phyloP scores from a whole-genome alignment of 2,888 invertebrate genomes.

The Coelogynopora nodosa region DNA sequence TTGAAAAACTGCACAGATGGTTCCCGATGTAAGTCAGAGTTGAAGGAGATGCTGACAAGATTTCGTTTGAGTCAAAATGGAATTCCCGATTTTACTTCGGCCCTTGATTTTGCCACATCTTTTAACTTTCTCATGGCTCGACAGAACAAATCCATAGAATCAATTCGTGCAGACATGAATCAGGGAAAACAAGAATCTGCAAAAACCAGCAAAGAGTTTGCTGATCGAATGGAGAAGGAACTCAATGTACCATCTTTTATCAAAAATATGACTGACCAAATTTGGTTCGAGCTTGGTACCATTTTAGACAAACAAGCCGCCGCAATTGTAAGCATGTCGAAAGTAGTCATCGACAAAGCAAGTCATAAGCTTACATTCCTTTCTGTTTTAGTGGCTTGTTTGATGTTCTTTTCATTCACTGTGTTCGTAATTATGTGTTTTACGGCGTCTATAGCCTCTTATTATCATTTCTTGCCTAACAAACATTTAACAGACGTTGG shows the following conservation, averaged over 20 bases:
- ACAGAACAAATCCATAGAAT: neutral
- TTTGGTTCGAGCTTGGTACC: neutral
- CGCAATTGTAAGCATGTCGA: neutral
- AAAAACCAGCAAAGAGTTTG: neutral
- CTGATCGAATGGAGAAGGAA: neutral
- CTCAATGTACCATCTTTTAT: neutral
- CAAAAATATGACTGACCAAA: neutral
- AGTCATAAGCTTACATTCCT: neutral
- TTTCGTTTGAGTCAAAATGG: neutral
- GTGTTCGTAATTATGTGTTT: neutral
- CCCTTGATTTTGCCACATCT: constrained; percentile 6
- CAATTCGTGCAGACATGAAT: neutral
- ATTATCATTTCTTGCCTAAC: neutral
- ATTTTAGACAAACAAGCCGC: neutral
- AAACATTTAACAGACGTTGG: neutral
- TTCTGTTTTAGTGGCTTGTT: neutral
- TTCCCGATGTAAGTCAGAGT: neutral
- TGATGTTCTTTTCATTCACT: neutral
- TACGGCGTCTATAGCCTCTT: neutral
- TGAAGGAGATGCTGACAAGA: neutral
- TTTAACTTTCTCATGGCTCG: neutral
- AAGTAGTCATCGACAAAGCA: neutral
- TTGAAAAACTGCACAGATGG: neutral
- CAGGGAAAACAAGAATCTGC: neutral
- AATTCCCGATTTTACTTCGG: neutral